Evolutionary conservation across 2,113 vertebrate species (phyloP).

Genomic region (Pelvicachromis taeniatus): DNA sequence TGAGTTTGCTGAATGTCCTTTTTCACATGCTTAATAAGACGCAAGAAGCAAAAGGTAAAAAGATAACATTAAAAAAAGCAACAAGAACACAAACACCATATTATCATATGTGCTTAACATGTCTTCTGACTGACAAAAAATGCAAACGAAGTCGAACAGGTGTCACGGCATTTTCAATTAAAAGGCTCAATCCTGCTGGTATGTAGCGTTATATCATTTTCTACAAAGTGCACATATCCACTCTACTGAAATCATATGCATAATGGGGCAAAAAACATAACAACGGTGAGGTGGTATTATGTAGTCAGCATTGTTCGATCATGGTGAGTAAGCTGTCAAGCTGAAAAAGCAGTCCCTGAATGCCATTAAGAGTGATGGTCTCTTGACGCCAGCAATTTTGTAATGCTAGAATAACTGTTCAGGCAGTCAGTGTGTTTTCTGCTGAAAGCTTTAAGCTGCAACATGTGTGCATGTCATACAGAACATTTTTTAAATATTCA

Average conservation of each 20-base stretch:
- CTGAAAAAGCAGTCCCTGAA: neutral
- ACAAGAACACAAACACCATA: neutral
- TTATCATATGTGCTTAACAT: neutral
- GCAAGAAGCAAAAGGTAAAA: neutral
- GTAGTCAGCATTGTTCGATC: neutral
- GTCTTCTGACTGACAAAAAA: constrained; percentile 19
- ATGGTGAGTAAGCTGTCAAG: neutral
- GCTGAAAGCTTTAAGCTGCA: neutral
- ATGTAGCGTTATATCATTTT: neutral
- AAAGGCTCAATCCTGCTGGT: neutral
- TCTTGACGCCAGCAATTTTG: neutral
- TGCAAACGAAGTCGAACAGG: constrained; percentile 8
- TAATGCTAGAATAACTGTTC: neutral
- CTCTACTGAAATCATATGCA: neutral
- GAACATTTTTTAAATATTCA: neutral
- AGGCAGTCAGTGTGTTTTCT: neutral
- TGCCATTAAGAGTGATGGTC: neutral
- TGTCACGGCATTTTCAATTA: neutral
- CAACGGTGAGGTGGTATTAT: neutral
- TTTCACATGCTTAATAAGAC: neutral
- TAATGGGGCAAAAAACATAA: neutral
- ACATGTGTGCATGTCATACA: neutral
- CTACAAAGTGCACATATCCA: neutral
- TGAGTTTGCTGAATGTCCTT: neutral
- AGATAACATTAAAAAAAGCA: neutral